Evolutionary conservation across 2,797 vertebrate species (phyloP).

Genomic region (Poecilia velifera): DNA sequence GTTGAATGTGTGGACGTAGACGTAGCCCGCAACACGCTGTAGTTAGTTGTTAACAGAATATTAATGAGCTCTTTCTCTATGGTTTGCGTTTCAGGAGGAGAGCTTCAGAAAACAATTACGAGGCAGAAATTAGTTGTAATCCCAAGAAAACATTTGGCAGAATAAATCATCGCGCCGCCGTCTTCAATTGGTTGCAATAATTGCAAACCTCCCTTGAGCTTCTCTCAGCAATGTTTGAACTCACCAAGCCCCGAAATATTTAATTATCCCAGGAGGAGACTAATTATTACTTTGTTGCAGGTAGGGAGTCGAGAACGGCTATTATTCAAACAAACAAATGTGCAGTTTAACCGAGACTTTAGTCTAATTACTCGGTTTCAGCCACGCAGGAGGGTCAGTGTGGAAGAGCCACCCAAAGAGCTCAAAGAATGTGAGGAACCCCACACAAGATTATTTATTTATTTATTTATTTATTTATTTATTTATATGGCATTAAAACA

Average conservation of each 20-base stretch:
- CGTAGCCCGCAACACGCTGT: background rate
- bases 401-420: slow-evolving; percentile 1
- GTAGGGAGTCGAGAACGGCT: slow-evolving; percentile 56
- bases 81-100: slow-evolving; percentile 17
- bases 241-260: slow-evolving; percentile 63
- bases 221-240: slow-evolving; percentile 64
- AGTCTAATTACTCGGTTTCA: slow-evolving; percentile 30
- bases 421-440: background rate
- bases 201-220: slow-evolving; percentile 68
- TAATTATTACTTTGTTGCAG: slow-evolving; percentile 67
- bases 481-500: background rate
- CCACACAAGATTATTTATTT: background rate
- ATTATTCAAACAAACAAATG: slow-evolving; percentile 64
- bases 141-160: slow-evolving; percentile 55
- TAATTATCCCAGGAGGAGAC: slow-evolving; percentile 72
- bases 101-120: slow-evolving; percentile 38
- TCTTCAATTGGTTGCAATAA: slow-evolving; percentile 71
- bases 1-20: background rate
- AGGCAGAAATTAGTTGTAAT: slow-evolving; percentile 44
- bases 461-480: too few relatives aligned
- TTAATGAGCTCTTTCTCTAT: slow-evolving; percentile 24
- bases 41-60: slow-evolving; percentile 22
- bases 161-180: slow-evolving; percentile 55
- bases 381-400: slow-evolving; percentile 7
- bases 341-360: slow-evolving; percentile 40